A percentile compares a stretch with the other conserved stretches of the same genome.
Evolutionary conservation across 2,113 vertebrate genomes (phyloP).

Genomic region (Odobenus rosmarus): DNA sequence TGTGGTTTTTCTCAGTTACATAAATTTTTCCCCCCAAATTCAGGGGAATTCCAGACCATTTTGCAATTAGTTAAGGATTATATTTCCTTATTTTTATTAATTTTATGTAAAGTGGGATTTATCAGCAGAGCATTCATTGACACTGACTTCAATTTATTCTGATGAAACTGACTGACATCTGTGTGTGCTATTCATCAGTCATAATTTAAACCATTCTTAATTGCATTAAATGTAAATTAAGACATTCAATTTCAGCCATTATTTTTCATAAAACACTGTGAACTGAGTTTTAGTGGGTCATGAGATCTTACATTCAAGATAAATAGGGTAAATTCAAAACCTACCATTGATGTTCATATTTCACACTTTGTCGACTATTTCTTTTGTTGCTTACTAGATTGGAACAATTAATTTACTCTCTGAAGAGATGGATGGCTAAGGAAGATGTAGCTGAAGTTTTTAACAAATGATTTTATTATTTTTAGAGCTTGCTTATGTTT

Average conservation of each 20-base stretch:
- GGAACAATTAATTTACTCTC: constrained; percentile 89
- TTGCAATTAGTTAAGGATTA: constrained; percentile 91
- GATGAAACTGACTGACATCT: constrained; percentile 97
- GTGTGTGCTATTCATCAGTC: constrained; percentile 96
- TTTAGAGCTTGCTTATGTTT: constrained; percentile 81
- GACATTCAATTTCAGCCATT: constrained; percentile 99
- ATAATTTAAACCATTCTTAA: constrained; percentile 99
- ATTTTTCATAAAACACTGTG: constrained; percentile 99
- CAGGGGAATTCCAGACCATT: constrained; percentile 91
- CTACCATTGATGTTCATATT: constrained; percentile 90
- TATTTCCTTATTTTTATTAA: constrained; percentile 96
- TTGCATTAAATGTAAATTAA: constrained; percentile 99
- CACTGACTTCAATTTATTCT: constrained; percentile 92
- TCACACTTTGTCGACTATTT: constrained; percentile 89
- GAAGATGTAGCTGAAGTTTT: constrained; percentile 83
- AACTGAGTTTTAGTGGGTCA: constrained; percentile 98
- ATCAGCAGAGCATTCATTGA: constrained; percentile 91
- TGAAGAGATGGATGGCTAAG: constrained; percentile 85
- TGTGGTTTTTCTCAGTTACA: constrained; percentile 77
- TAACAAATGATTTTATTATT: constrained; percentile 87
- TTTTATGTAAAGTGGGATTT: constrained; percentile 92
- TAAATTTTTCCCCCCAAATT: constrained; percentile 78
- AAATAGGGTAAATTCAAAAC: constrained; percentile 89
- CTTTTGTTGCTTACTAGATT: constrained; percentile 87
- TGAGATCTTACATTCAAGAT: constrained; percentile 91